These are phyloP conservation scores for Subacronicta megacephala DNA, from an alignment of 2,888 invertebrate species.

Conservation along the genomic window DNA sequence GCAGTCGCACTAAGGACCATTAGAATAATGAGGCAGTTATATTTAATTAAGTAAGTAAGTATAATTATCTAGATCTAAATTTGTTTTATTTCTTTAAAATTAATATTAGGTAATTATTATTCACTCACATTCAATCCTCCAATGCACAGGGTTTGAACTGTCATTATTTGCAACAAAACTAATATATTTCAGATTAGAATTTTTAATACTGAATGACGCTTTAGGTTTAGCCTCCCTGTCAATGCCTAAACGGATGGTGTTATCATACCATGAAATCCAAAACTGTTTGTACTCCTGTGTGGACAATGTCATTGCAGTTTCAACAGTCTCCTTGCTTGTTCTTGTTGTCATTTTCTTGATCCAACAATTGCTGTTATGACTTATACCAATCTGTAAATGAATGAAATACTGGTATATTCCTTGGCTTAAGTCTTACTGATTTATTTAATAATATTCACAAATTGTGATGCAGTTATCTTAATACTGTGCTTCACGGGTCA, in stretches of 20 bases:
- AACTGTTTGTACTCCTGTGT: constrained; percentile 81
- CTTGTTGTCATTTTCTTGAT: constrained; percentile 53
- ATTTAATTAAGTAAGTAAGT: too few relatives aligned
- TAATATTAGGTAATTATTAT: not conserved
- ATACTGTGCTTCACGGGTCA: not conserved
- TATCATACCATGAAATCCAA: constrained; percentile 85
- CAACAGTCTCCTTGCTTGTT: constrained; percentile 40
- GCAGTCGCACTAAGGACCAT: too few relatives aligned
- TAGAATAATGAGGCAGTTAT: too few relatives aligned
- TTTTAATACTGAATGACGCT: constrained; percentile 51
- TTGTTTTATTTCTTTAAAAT: too few relatives aligned
- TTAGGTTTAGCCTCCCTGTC: constrained; percentile 72
- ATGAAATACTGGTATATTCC: not conserved
- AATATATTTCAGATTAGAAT: constrained; percentile 63
- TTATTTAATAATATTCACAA: not conserved
- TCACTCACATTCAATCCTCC: constrained; percentile 73
- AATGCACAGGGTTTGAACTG: constrained; percentile 50
- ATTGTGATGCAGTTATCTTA: not conserved
- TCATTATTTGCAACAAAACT: constrained; percentile 58
- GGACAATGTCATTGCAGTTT: constrained; percentile 82
- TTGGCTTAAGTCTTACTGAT: too few relatives aligned
- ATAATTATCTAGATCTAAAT: too few relatives aligned
- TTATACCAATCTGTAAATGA: constrained; percentile 62
- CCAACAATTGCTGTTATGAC: constrained; percentile 58
- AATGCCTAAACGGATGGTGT: constrained; percentile 75